Evolutionary conservation across 2,797 vertebrate genomes (phyloP).

Genomic region (Enteromius argenteus): DNA sequence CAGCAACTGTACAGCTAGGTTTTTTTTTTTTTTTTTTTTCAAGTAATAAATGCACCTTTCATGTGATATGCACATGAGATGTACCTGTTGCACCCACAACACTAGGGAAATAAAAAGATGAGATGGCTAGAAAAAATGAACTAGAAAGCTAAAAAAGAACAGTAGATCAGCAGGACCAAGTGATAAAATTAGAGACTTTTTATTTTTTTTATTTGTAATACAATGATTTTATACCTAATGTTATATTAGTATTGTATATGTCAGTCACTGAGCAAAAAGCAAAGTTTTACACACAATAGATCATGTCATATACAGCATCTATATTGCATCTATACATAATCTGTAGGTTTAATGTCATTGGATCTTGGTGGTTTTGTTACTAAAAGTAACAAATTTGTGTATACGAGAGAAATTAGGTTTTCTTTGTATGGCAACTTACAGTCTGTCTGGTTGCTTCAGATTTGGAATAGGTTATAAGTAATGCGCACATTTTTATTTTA

Average conservation of each 20-base stretch:
- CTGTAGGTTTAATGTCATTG: background rate
- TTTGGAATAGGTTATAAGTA: background rate
- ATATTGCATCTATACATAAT: background rate
- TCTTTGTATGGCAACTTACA: background rate
- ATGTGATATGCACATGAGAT: background rate
- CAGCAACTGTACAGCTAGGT: background rate
- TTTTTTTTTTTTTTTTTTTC: background rate
- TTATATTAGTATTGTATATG: background rate
- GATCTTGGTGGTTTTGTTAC: background rate
- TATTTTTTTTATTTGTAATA: background rate
- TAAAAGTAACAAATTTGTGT: background rate
- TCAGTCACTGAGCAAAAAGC: background rate
- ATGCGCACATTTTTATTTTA: background rate
- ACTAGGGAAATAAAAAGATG: background rate
- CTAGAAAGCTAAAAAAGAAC: background rate
- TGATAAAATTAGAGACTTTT: background rate
- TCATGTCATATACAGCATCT: background rate
- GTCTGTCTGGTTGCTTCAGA: background rate
- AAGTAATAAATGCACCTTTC: background rate
- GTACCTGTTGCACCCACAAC: background rate
- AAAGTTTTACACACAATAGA: background rate
- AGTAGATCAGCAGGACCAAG: background rate
- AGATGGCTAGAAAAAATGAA: background rate
- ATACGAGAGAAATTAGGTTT: background rate
- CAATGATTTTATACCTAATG: background rate